phyloP scores from a whole-genome alignment of 2,113 vertebrate genomes.

The Daubentonia madagascariensis region DNA sequence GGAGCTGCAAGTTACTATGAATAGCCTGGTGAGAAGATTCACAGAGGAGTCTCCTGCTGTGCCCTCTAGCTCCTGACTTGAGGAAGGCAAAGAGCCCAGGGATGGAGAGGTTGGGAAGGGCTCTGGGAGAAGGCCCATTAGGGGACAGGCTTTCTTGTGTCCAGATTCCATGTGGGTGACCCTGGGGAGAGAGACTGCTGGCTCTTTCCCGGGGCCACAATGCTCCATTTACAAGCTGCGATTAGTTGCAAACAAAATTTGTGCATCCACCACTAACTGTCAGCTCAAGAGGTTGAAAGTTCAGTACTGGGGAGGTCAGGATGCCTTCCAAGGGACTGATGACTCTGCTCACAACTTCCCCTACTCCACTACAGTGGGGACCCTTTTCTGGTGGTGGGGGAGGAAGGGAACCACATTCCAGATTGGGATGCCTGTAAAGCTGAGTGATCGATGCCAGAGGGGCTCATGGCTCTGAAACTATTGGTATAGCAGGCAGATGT shows the following conservation, averaged over 20 bases:
- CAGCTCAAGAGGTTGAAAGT: constrained; percentile 80
- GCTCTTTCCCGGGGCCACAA: constrained; percentile 67
- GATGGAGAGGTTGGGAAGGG: constrained; percentile 64
- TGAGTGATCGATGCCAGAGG: not conserved
- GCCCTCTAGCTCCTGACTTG: constrained; percentile 58
- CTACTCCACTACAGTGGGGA: not conserved
- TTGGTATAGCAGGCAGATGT: not conserved
- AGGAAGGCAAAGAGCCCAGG: constrained; percentile 59
- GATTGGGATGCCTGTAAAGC: not conserved
- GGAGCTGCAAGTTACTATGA: constrained; percentile 66
- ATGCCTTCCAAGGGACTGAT: not conserved
- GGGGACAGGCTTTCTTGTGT: constrained; percentile 75
- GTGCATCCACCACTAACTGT: constrained; percentile 79
- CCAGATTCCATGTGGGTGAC: constrained; percentile 77
- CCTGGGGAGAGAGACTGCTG: constrained; percentile 64
- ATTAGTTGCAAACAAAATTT: constrained; percentile 79
- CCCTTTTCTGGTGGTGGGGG: not conserved
- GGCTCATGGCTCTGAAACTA: not conserved
- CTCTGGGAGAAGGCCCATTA: constrained; percentile 52
- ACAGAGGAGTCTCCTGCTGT: constrained; percentile 38
- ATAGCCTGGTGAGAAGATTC: constrained; percentile 57
- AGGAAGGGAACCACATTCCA: constrained; percentile 48
- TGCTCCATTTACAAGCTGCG: constrained; percentile 75
- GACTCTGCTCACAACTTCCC: constrained; percentile 16
- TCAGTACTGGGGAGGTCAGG: constrained; percentile 73